Evolutionary conservation across 2,888 invertebrate species (phyloP).

Genomic region (Melolontha melolontha): DNA sequence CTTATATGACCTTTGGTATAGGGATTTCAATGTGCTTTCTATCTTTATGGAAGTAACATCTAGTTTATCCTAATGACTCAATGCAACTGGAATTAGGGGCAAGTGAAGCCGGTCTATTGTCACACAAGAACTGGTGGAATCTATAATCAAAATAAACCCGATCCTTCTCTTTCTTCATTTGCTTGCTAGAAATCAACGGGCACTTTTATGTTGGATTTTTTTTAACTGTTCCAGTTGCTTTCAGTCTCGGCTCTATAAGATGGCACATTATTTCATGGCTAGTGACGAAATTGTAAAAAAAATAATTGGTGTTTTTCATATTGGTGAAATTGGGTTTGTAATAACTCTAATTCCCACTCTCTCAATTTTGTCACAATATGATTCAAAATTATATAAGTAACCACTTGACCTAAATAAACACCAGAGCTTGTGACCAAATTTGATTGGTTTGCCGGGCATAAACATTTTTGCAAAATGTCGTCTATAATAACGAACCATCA

Average conservation of each 20-base stretch:
- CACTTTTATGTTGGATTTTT: constrained; percentile 14
- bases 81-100: constrained; percentile 1
- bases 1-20: too few species aligned
- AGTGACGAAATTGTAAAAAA: constrained; percentile 4
- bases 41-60: constrained; percentile 3
- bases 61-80: background rate
- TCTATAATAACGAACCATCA: background rate
- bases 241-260: constrained; percentile 10
- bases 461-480: too few species aligned
- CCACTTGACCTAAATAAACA: too few species aligned
- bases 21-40: constrained; percentile 1
- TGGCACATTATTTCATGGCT: constrained; percentile 1
- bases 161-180: constrained; percentile 11
- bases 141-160: constrained; percentile 12
- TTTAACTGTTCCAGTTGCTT: constrained; percentile 12
- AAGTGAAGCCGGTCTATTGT: background rate
- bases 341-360: background rate
- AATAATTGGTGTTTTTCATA: background rate
- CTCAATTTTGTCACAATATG: too few species aligned
- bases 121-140: constrained; percentile 11
- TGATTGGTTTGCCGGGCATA: too few species aligned
- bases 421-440: too few species aligned
- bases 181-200: constrained; percentile 23
- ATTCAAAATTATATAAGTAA: too few species aligned
- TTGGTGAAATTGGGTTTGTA: constrained; percentile 6